Evolutionary conservation across 2,888 invertebrate species (phyloP).

Genomic region (Pycnomerus fuliginosus): DNA sequence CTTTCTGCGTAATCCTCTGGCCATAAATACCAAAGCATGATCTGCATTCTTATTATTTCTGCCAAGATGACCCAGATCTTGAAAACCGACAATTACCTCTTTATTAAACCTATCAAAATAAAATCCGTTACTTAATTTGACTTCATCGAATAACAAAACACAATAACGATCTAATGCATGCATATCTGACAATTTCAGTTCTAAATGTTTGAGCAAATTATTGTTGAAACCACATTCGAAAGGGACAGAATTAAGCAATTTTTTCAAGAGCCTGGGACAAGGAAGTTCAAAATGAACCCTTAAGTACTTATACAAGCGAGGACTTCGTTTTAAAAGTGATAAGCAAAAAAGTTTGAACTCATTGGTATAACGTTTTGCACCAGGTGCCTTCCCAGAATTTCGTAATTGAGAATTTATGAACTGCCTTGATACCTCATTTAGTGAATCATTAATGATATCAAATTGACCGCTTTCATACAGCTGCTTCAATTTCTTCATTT

Average conservation of each 20-base stretch:
- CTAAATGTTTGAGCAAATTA: constrained; percentile 10
- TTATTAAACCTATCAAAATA: neutral
- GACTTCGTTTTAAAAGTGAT: constrained; percentile 23
- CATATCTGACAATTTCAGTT: constrained; percentile 6
- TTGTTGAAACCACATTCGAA: constrained; percentile 17
- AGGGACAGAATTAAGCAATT: constrained; percentile 10
- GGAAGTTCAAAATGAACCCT: constrained; percentile 15
- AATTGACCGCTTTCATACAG: constrained; percentile 7
- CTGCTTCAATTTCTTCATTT: too few species aligned
- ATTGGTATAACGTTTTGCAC: constrained; percentile 2
- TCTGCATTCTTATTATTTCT: constrained; percentile 5
- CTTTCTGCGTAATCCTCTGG: constrained; percentile 5
- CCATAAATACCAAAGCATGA: constrained; percentile 21
- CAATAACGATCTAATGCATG: constrained; percentile 10
- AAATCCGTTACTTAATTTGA: neutral
- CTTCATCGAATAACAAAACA: constrained; percentile 3
- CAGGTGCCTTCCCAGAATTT: constrained; percentile 6
- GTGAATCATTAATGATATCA: constrained; percentile 12
- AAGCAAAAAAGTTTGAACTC: constrained; percentile 13
- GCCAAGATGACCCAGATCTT: constrained; percentile 4
- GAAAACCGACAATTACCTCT: constrained; percentile 1
- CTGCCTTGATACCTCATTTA: constrained; percentile 16
- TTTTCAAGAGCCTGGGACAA: constrained; percentile 8
- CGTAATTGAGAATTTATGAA: constrained; percentile 16
- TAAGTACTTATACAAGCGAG: constrained; percentile 6